Evolutionary conservation across 1,140 invertebrate species (phyloP).

Genomic region (Tetramorium alpestre): DNA sequence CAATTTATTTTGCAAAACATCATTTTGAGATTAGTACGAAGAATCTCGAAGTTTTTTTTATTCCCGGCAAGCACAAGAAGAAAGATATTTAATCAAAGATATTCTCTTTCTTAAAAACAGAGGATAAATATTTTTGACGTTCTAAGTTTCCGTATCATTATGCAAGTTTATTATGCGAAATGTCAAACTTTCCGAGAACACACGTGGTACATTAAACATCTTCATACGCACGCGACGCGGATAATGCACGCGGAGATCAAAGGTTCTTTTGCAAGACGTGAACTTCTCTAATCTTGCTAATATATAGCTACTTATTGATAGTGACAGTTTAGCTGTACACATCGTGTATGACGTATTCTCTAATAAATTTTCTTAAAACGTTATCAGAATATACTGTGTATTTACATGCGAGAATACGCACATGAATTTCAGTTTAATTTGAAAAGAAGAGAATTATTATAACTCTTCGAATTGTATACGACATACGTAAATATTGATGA

Average conservation of each 20-base stretch:
- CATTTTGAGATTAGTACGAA: neutral
- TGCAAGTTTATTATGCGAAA: neutral
- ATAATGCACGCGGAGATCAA: neutral
- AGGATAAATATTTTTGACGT: neutral
- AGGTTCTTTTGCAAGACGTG: conserved; percentile 1
- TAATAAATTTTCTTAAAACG: neutral
- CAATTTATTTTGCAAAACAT: neutral
- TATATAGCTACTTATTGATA: conserved; percentile 1
- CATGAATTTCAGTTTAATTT: neutral
- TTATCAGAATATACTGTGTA: neutral
- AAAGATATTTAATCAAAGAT: neutral
- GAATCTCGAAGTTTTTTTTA: neutral
- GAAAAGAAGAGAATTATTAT: neutral
- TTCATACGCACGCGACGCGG: neutral
- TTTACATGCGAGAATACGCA: neutral
- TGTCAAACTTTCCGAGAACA: neutral
- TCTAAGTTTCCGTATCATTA: neutral
- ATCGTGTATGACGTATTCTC: neutral
- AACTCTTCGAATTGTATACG: neutral
- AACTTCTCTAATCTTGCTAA: conserved; percentile 23
- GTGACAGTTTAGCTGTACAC: neutral
- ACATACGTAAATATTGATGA: neutral
- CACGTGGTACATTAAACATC: conserved; percentile 6
- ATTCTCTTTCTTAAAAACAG: neutral
- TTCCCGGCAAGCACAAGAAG: neutral